These are phyloP conservation scores for Drosophila tsacasi DNA, from an alignment of 1,140 invertebrate genomes.

Conservation along the genomic window DNA sequence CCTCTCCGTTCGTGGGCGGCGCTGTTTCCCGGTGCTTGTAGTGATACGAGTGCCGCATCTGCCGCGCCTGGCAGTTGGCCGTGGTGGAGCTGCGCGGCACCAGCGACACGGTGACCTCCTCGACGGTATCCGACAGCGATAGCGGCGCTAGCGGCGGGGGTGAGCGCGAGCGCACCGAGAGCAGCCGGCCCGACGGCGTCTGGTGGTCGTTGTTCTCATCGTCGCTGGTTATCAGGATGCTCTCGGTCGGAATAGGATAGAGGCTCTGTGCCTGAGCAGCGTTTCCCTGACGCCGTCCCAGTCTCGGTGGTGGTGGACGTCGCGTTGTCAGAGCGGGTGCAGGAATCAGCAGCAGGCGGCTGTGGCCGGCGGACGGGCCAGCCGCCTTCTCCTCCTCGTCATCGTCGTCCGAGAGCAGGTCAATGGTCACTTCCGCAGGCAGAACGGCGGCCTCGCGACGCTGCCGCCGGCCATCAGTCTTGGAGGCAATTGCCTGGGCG, in stretches of 20 bases:
- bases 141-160: slow-evolving; percentile 69
- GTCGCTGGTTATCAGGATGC: slow-evolving; percentile 78
- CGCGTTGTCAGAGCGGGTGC: not conserved
- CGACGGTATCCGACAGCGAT: slow-evolving; percentile 56
- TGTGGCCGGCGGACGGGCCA: slow-evolving; percentile 13
- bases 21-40: slow-evolving; percentile 9
- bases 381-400: not conserved
- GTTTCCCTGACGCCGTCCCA: slow-evolving; percentile 1
- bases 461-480: slow-evolving; percentile 63
- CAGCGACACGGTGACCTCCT: slow-evolving; percentile 78
- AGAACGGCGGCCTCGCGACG: slow-evolving; percentile 48
- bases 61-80: slow-evolving; percentile 60
- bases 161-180: slow-evolving; percentile 52
- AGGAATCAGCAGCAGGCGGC: slow-evolving; percentile 9
- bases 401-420: slow-evolving; percentile 72
- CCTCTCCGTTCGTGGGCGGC: not conserved
- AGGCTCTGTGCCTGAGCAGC: not conserved
- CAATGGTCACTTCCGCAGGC: slow-evolving; percentile 73
- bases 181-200: not conserved
- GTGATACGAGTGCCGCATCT: slow-evolving; percentile 18
- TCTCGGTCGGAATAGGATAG: slow-evolving; percentile 30
- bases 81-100: slow-evolving; percentile 74
- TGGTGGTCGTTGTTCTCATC: slow-evolving; percentile 45
- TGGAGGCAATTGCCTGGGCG: slow-evolving; percentile 28
- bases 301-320: too few species aligned